Conservation (phyloP, 1,140 invertebrate genomes). For the Leptestheria dahalacensis region DNA sequence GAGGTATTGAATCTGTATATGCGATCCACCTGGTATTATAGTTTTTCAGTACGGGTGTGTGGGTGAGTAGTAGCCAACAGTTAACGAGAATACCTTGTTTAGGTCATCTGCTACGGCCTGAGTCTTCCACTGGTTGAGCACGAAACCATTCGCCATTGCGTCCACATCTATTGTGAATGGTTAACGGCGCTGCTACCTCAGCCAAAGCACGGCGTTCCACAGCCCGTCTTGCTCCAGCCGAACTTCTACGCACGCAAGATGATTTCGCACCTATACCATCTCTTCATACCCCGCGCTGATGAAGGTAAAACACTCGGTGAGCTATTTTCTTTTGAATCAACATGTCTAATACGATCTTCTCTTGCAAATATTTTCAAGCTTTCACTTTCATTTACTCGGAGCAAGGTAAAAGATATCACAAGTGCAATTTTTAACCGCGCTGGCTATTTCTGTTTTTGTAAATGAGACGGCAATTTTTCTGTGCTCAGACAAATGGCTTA, state of each 20-base stretch:
- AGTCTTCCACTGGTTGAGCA: conserved; percentile 77
- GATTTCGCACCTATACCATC: conserved; percentile 81
- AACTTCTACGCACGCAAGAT: conserved; percentile 84
- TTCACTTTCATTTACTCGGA: conserved; percentile 1
- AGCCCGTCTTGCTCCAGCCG: conserved; percentile 70
- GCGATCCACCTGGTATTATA: too few relatives aligned
- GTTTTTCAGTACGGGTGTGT: too few relatives aligned
- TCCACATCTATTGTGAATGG: conserved; percentile 95
- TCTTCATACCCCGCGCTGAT: conserved; percentile 84
- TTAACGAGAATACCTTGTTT: not conserved
- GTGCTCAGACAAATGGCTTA: too few relatives aligned
- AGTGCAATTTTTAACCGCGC: not conserved
- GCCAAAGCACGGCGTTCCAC: conserved; percentile 68
- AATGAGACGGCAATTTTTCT: too few relatives aligned
- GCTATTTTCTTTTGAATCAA: not conserved
- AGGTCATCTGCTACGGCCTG: conserved; percentile 81
- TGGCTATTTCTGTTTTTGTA: too few relatives aligned
- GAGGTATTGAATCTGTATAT: too few relatives aligned
- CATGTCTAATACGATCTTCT: conserved; percentile 19
- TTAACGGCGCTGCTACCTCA: conserved; percentile 64
- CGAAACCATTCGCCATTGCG: conserved; percentile 88
- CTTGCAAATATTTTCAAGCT: conserved; percentile 15
- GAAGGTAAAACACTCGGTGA: conserved; percentile 47
- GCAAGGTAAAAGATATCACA: not conserved
- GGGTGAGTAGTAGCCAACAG: too few relatives aligned